Percentiles rank a stretch among this genome's conserved stretches.
phyloP scores from a whole-genome alignment of 1,140 invertebrate species.

The Pissodes strobi region DNA sequence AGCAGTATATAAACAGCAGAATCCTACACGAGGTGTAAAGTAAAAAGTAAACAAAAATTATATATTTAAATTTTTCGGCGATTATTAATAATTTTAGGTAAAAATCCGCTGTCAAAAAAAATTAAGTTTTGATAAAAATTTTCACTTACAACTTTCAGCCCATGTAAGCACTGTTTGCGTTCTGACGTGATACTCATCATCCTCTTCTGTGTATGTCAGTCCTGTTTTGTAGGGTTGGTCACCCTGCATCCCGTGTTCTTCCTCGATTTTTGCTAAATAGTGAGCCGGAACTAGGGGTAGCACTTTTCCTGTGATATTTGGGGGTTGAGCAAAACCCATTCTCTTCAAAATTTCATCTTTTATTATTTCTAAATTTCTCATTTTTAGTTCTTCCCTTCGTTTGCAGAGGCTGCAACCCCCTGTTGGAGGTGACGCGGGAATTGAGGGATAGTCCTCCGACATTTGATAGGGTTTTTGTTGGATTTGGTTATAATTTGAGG shows the following conservation, averaged over 20 bases:
- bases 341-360: conserved; percentile 58
- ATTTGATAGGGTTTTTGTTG: conserved; percentile 11
- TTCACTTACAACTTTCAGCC: conserved; percentile 59
- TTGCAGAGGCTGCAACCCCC: conserved; percentile 49
- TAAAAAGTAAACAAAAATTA: too few species aligned
- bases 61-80: too few species aligned
- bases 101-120: too few species aligned
- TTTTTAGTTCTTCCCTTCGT: conserved; percentile 55
- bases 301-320: conserved; percentile 58
- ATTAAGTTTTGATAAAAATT: too few species aligned
- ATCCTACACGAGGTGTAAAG: too few species aligned
- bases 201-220: conserved; percentile 53
- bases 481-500: conserved; percentile 15
- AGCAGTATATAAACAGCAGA: too few species aligned
- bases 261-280: conserved; percentile 51
- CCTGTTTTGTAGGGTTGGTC: conserved; percentile 54
- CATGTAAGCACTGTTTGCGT: conserved; percentile 58
- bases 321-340: conserved; percentile 57
- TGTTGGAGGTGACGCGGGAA: conserved; percentile 17
- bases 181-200: conserved; percentile 57
- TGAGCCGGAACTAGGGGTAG: conserved; percentile 57
- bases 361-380: conserved; percentile 56
- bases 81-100: too few species aligned
- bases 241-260: conserved; percentile 45
- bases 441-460: conserved; percentile 23